Evolutionary conservation across 2,888 invertebrate genomes (phyloP).

Genomic region (Tenthredo livida): DNA sequence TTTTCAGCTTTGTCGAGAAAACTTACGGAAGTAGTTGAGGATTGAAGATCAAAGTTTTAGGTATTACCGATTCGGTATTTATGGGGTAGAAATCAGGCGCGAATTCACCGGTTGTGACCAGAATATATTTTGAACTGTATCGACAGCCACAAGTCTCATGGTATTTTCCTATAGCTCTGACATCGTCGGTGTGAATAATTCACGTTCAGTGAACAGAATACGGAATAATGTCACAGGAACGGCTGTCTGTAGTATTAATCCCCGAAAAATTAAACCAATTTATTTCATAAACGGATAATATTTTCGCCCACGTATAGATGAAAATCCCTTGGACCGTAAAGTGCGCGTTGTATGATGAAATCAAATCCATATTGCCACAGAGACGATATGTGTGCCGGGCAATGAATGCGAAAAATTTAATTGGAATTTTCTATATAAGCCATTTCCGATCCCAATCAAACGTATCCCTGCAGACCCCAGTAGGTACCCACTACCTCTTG

Average conservation of each 20-base stretch:
- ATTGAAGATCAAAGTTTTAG: background rate
- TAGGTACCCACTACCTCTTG: background rate
- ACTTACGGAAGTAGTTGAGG: background rate
- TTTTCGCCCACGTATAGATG: background rate
- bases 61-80: background rate
- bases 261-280: background rate
- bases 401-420: conserved; percentile 41
- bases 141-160: background rate
- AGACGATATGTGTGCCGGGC: background rate
- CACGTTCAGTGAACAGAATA: background rate
- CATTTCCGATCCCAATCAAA: conserved; percentile 31
- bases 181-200: background rate
- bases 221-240: background rate
- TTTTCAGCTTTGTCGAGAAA: background rate
- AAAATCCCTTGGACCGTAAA: background rate
- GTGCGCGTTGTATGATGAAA: background rate
- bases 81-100: background rate
- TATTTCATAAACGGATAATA: background rate
- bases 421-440: conserved; percentile 39
- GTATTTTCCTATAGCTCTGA: background rate
- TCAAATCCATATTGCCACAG: background rate
- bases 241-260: background rate
- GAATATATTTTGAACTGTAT: conserved; percentile 33
- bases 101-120: background rate
- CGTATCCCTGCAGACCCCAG: background rate